These are phyloP conservation scores for Drosophila parvula DNA, from an alignment of 1,140 invertebrate genomes.

Conservation along the genomic window DNA sequence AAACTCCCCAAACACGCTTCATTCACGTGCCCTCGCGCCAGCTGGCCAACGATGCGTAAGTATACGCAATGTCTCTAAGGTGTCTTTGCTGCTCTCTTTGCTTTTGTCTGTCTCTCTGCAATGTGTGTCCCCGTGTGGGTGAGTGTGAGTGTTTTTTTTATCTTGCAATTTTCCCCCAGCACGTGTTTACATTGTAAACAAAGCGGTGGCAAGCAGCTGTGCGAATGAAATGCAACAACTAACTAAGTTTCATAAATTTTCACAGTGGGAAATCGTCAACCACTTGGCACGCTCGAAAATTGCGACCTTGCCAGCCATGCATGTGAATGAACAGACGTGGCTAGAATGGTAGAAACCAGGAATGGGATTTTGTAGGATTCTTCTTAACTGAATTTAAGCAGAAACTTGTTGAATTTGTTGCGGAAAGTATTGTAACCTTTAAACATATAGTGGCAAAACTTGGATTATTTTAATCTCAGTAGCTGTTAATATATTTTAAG, in stretches of 20 bases:
- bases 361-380: not conserved
- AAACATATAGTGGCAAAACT: not conserved
- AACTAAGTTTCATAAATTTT: slow-evolving; percentile 35
- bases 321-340: slow-evolving; percentile 26
- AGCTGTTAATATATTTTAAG: not conserved
- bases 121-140: not conserved
- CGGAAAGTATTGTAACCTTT: not conserved
- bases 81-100: not conserved
- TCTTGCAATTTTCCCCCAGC: slow-evolving; percentile 17
- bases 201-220: slow-evolving; percentile 36
- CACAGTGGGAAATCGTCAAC: slow-evolving; percentile 36
- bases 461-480: not conserved
- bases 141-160: not conserved
- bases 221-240: slow-evolving; percentile 30
- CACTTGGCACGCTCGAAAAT: slow-evolving; percentile 52
- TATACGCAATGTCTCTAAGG: slow-evolving; percentile 51
- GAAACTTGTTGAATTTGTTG: not conserved
- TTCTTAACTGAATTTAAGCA: not conserved
- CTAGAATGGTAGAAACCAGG: not conserved
- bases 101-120: not conserved
- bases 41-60: slow-evolving; percentile 44
- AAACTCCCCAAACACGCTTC: slow-evolving; percentile 49
- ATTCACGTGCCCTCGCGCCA: slow-evolving; percentile 60
- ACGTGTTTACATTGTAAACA: slow-evolving; percentile 61
- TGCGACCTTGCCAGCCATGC: slow-evolving; percentile 45